Conservation (phyloP, 1,140 invertebrate genomes). For the Ips typographus region DNA sequence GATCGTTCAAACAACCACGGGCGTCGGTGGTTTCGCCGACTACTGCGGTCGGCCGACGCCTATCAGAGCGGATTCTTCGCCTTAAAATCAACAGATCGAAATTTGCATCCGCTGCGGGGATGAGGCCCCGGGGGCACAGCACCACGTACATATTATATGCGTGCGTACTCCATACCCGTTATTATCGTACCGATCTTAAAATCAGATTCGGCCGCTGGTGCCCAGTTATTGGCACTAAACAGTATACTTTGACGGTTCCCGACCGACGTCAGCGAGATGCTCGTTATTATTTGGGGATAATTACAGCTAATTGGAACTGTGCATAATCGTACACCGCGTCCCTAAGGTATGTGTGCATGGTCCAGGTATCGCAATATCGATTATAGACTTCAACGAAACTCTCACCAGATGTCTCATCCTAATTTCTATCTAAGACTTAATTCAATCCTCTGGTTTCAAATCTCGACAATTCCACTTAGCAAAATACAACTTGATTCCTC, state of each 20-base stretch:
- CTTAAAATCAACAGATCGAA: conserved; percentile 22
- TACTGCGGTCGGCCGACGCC: too few relatives aligned
- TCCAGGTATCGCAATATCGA: too few relatives aligned
- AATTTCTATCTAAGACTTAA: too few relatives aligned
- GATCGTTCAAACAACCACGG: too few relatives aligned
- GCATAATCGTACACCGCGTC: too few relatives aligned
- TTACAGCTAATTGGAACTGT: conserved; percentile 25
- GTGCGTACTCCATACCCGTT: conserved; percentile 26
- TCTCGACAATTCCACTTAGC: too few relatives aligned
- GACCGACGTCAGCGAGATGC: conserved; percentile 27
- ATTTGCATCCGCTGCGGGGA: conserved; percentile 24
- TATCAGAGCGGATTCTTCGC: conserved; percentile 3
- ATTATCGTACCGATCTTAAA: conserved; percentile 32
- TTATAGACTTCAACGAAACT: too few relatives aligned
- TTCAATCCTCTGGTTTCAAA: too few relatives aligned
- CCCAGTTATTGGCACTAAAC: conserved; percentile 32
- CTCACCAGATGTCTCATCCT: too few relatives aligned
- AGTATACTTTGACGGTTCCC: conserved; percentile 29
- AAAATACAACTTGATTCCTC: too few relatives aligned
- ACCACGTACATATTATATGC: conserved; percentile 5
- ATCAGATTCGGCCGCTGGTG: conserved; percentile 27
- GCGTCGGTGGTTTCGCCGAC: too few relatives aligned
- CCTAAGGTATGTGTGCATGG: too few relatives aligned
- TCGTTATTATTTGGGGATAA: conserved; percentile 27
- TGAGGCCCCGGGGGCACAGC: conserved; percentile 1